These are phyloP conservation scores for Elephantulus edwardii DNA, from an alignment of 2,113 vertebrate genomes.

Conservation along the genomic window DNA sequence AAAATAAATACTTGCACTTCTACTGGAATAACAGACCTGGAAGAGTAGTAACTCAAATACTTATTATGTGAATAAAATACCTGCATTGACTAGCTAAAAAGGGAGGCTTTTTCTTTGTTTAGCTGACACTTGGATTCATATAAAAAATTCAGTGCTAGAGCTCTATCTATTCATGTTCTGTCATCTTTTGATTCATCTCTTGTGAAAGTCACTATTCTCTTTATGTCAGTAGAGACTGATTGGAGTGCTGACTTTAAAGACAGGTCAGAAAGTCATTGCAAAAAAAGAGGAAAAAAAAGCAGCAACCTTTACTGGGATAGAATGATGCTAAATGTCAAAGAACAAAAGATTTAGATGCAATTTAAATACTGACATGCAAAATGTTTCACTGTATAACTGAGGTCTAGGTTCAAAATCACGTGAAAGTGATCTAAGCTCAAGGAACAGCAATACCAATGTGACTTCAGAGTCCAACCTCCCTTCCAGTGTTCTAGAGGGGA, in stretches of 20 bases:
- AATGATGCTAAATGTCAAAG: slow-evolving; percentile 82
- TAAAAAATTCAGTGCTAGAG: slow-evolving; percentile 73
- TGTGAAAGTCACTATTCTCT: slow-evolving; percentile 83
- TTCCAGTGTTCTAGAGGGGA: not conserved
- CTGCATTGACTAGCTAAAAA: slow-evolving; percentile 55
- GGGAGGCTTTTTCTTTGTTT: slow-evolving; percentile 60
- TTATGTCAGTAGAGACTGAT: slow-evolving; percentile 79
- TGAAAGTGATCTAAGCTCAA: not conserved
- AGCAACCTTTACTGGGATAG: slow-evolving; percentile 79
- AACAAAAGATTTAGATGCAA: slow-evolving; percentile 79
- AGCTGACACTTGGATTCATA: slow-evolving; percentile 80
- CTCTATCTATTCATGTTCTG: slow-evolving; percentile 75
- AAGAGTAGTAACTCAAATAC: slow-evolving; percentile 7
- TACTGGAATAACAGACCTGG: not conserved
- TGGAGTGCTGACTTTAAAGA: slow-evolving; percentile 82
- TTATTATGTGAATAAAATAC: not conserved
- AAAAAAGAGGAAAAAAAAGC: slow-evolving; percentile 32
- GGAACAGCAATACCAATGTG: not conserved
- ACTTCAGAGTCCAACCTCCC: not conserved
- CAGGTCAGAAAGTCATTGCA: slow-evolving; percentile 79
- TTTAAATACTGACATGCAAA: slow-evolving; percentile 75
- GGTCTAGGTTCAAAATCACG: slow-evolving; percentile 35
- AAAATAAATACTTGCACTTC: not conserved
- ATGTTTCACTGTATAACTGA: slow-evolving; percentile 40
- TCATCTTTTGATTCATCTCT: slow-evolving; percentile 79